phyloP scores from a whole-genome alignment of 2,113 vertebrate species.

The Cephalophus harveyi region DNA sequence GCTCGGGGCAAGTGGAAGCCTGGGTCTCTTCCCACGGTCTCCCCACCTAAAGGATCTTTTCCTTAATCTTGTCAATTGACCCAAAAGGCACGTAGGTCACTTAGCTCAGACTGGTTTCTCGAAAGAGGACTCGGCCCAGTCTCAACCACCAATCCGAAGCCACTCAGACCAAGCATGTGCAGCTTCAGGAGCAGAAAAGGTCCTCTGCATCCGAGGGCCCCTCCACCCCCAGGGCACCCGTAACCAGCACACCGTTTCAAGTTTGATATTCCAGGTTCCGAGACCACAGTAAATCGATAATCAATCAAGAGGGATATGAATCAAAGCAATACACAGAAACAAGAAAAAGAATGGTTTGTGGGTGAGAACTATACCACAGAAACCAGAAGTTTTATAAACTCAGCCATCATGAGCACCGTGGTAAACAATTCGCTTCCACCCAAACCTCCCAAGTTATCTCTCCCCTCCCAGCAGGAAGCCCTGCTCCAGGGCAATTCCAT shows the following conservation, averaged over 20 bases:
- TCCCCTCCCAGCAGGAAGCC: neutral
- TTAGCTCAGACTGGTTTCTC: neutral
- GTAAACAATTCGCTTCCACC: neutral
- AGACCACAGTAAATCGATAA: neutral
- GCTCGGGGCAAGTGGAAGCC: neutral
- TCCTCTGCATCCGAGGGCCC: neutral
- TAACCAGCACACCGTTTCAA: neutral
- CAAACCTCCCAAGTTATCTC: neutral
- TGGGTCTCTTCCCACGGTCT: neutral
- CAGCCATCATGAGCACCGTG: fast-evolving
- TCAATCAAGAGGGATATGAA: neutral
- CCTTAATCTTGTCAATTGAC: neutral
- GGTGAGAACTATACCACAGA: neutral
- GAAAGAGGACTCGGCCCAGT: neutral
- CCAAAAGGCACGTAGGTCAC: neutral
- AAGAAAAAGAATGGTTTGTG: neutral
- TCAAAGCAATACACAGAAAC: constrained; percentile 1
- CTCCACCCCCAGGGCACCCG: neutral
- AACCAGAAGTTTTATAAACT: neutral
- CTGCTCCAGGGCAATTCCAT: neutral
- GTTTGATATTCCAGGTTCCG: neutral
- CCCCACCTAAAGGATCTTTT: neutral
- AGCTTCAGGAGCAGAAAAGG: too few species aligned
- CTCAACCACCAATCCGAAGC: neutral
- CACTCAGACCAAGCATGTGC: neutral